Conservation (phyloP, 2,888 invertebrate genomes). For the Zygothrica quintamaculata region DNA sequence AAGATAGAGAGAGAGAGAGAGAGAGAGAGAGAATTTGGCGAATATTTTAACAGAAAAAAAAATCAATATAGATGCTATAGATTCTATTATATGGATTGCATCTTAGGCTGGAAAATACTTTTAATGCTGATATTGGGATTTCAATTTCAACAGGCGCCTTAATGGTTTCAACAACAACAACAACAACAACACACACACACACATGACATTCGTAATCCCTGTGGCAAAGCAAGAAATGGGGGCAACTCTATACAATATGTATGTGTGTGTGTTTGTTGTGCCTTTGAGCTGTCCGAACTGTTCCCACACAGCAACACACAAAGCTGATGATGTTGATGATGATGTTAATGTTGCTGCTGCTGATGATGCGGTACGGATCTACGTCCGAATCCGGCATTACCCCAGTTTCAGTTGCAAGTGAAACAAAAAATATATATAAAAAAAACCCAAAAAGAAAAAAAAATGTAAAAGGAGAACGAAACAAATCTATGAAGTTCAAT, state of each 20-base stretch:
- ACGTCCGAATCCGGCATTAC: slow-evolving; percentile 59
- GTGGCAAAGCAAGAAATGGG: slow-evolving; percentile 53
- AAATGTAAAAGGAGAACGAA: slow-evolving; percentile 19
- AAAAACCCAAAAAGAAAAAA: neutral
- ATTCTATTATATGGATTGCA: slow-evolving; percentile 24
- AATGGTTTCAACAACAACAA: slow-evolving; percentile 43
- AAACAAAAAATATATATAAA: slow-evolving; percentile 23
- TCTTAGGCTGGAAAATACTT: slow-evolving; percentile 54
- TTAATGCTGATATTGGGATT: slow-evolving; percentile 51
- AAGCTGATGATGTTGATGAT: slow-evolving; percentile 13
- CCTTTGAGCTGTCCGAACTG: slow-evolving; percentile 31
- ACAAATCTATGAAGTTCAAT: slow-evolving; percentile 80
- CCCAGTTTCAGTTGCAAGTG: slow-evolving; percentile 52
- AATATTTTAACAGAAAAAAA: neutral
- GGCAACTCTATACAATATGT: slow-evolving; percentile 42
- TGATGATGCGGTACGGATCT: slow-evolving; percentile 47
- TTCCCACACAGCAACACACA: slow-evolving; percentile 40
- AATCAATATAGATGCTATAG: neutral
- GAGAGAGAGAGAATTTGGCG: slow-evolving; percentile 10
- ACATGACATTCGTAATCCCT: slow-evolving; percentile 47
- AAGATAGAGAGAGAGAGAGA: too few relatives aligned
- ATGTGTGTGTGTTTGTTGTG: slow-evolving; percentile 8
- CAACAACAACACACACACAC: slow-evolving; percentile 5
- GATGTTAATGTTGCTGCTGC: slow-evolving; percentile 11
- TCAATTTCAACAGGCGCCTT: slow-evolving; percentile 72